Base-by-base conservation (phyloP, 2,797 vertebrate species). In the Spondyliosoma cantharus region DNA sequence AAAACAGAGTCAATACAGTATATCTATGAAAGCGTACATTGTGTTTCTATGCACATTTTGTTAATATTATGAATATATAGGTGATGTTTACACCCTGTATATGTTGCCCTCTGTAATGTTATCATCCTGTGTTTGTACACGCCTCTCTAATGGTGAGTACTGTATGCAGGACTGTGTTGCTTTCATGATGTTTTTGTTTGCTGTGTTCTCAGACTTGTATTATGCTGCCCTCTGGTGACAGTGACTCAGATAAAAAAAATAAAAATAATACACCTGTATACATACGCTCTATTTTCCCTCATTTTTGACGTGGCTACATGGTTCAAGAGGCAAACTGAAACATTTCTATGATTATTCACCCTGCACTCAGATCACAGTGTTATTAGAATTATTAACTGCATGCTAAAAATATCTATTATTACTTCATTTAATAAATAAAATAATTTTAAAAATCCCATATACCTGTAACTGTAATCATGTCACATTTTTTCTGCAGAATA, bases 141-240 rank as follows among this genome's bases (percentile, higher is more conserved):
- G 24, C 13, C 52, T 58, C 24, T 49, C 1, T n/a, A 3, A 12
- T 3, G 15, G 1, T 71, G 22, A 52, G 8, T 19, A 0, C 27
- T 50, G 43, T 7, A 12, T 52, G 1, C 3, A 17, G 49, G 27
- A 27, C 20, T 59, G 19, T 2, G 16, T 8, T 53, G 14, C 43
- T 45, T 70, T 67, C 19, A 42, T 43, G 0, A 8, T 50, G 70
- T 56, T 78, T 48, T 37, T 45, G 42, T 20, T 72, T 67, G 20
- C 24, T 12, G 4, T 24, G 14, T 69, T 70, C 4, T 71, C 71
- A 71, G 46, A 9, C 68, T 82, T 92, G 86, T 91, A 22, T 71
- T 52, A 74, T 88, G 86, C 90, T 91, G 92, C 89, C 91, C 89
- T 91, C 95, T 95, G 86, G 76, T 89, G 92, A 60, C 17, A 0